A percentile compares a stretch with the other conserved stretches of the same genome.
These are phyloP conservation scores for Chironomus tepperi DNA, from an alignment of 1,140 invertebrate genomes.

Conservation along the genomic window DNA sequence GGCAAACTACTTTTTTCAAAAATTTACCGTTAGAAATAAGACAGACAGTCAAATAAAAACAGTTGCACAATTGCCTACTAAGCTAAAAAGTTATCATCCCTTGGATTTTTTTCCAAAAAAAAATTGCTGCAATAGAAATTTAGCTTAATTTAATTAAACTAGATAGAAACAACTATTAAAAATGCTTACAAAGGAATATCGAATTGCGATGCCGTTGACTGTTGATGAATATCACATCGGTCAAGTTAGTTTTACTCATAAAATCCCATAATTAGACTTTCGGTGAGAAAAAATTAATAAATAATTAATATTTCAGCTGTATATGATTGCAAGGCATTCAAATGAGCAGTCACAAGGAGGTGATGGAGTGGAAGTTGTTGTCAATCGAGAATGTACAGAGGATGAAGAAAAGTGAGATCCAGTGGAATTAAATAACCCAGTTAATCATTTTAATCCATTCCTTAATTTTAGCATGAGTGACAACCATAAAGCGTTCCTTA, in stretches of 20 bases:
- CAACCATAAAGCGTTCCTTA: neutral
- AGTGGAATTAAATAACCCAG: neutral
- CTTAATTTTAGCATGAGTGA: neutral
- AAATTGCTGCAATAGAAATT: too few relatives aligned
- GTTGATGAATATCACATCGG: conserved; percentile 59
- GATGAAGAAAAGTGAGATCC: conserved; percentile 47
- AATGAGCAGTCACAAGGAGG: conserved; percentile 81
- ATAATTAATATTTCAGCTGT: conserved; percentile 52
- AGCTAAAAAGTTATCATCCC: conserved; percentile 41
- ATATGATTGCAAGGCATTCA: conserved; percentile 91
- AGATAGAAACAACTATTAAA: neutral
- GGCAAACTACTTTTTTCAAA: neutral
- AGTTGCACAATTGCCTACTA: neutral
- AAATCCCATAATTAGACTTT: neutral
- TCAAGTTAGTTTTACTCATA: neutral
- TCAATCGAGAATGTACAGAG: conserved; percentile 63
- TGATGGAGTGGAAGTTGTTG: conserved; percentile 86
- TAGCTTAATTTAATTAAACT: too few relatives aligned
- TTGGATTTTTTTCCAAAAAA: too few relatives aligned
- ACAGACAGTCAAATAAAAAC: neutral
- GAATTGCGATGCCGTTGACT: conserved; percentile 85
- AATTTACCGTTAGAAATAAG: neutral
- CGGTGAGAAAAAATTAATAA: neutral
- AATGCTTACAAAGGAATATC: conserved; percentile 77
- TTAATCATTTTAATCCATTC: neutral